Evolutionary conservation across 2,797 vertebrate species (phyloP).

Genomic region (Gymnothorax javanicus): DNA sequence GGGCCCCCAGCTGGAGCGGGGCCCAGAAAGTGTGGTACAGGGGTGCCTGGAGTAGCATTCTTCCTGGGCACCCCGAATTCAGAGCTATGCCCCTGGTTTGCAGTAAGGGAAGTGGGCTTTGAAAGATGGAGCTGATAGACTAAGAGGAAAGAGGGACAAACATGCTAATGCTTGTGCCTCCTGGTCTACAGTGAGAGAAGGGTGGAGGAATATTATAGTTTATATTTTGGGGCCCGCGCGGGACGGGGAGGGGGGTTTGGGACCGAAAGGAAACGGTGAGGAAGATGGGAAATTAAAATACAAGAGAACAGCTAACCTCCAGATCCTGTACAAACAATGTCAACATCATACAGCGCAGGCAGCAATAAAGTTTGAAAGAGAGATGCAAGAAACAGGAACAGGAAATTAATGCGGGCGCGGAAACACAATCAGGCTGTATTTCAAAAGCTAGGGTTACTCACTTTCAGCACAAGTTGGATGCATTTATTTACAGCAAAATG

Average conservation of each 20-base stretch:
- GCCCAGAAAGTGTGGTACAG: too few species aligned
- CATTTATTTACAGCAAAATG: too few species aligned
- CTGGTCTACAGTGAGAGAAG: background rate
- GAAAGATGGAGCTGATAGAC: background rate
- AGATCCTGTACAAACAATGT: slow-evolving; percentile 60
- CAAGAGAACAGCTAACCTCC: slow-evolving; percentile 59
- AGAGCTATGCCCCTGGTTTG: background rate
- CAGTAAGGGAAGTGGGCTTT: background rate
- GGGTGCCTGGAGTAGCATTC: too few species aligned
- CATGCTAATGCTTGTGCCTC: background rate
- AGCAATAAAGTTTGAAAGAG: slow-evolving; percentile 47
- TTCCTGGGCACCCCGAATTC: too few species aligned
- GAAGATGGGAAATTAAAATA: background rate
- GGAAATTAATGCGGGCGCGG: background rate
- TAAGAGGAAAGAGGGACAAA: too few species aligned
- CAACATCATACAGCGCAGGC: slow-evolving; percentile 46
- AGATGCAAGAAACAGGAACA: slow-evolving; percentile 39
- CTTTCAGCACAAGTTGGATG: too few species aligned
- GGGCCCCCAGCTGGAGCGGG: too few species aligned
- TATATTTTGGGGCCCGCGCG: background rate
- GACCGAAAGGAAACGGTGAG: background rate
- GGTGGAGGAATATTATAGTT: background rate
- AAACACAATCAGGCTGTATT: background rate
- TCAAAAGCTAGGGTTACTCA: background rate
- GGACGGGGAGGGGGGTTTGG: background rate